Percentiles rank a stretch among this genome's conserved stretches.
Evolutionary conservation across 2,888 invertebrate genomes (phyloP).

Genomic region (Pseudanteris insignis): DNA sequence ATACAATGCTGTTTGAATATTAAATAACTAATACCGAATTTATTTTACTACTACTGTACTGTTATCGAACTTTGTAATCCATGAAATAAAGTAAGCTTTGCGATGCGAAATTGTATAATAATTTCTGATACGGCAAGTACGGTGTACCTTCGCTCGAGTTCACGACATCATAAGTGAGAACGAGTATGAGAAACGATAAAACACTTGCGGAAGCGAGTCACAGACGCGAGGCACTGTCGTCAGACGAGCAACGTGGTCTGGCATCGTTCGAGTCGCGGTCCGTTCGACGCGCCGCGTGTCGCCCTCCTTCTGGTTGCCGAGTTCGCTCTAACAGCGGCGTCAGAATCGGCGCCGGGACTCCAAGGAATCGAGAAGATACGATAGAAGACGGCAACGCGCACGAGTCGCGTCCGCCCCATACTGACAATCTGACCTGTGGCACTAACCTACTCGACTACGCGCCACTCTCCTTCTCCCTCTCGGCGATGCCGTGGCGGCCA

Average conservation of each 20-base stretch:
- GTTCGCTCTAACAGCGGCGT: background rate
- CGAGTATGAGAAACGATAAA: background rate
- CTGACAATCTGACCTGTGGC: slow-evolving; percentile 1
- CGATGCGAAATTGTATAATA: no score
- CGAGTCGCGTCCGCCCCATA: slow-evolving; percentile 14
- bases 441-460: background rate
- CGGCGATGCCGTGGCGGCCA: slow-evolving; percentile 2
- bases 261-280: slow-evolving; percentile 9
- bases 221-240: slow-evolving; percentile 4
- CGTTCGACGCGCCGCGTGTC: slow-evolving; percentile 5
- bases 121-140: no score
- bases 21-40: no score
- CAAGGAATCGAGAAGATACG: no score
- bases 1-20: no score
- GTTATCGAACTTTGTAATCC: no score
- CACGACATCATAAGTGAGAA: no score
- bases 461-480: slow-evolving; percentile 5
- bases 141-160: no score
- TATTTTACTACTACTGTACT: no score
- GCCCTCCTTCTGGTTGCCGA: no score
- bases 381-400: slow-evolving; percentile 10
- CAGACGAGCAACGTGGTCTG: slow-evolving; percentile 6
- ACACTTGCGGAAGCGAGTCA: slow-evolving; percentile 6
- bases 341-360: no score
- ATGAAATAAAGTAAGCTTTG: no score